Percentiles rank a stretch among this genome's conserved stretches.
Evolutionary conservation across 2,797 vertebrate species (phyloP).

Genomic region (Gallirallus australis): DNA sequence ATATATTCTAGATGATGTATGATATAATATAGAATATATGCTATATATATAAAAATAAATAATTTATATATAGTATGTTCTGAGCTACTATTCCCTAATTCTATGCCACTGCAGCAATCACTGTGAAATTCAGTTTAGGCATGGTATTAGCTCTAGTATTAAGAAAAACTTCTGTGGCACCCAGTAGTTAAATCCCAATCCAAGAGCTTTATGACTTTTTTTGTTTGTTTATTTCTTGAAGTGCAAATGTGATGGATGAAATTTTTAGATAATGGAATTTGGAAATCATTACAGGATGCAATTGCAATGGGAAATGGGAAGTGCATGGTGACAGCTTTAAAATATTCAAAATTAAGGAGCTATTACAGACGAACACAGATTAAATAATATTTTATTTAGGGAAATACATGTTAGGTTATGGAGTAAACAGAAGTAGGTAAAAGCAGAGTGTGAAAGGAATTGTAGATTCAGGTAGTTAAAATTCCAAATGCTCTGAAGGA

Average conservation of each 20-base stretch:
- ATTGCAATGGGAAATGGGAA: constrained; percentile 50
- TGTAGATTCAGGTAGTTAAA: neutral
- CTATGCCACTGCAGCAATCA: neutral
- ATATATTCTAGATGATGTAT: too few relatives aligned
- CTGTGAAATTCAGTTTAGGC: neutral
- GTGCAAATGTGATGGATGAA: constrained; percentile 54
- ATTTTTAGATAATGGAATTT: constrained; percentile 58
- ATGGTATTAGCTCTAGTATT: neutral
- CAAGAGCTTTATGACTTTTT: constrained; percentile 19
- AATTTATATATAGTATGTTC: too few relatives aligned
- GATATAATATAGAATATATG: too few relatives aligned
- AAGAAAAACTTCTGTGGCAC: neutral
- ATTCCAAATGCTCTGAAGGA: neutral
- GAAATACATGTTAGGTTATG: neutral
- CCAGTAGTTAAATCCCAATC: neutral
- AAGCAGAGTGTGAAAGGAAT: neutral
- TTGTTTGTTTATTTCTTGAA: constrained; percentile 48
- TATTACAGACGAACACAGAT: neutral
- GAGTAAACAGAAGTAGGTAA: neutral
- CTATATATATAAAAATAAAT: too few relatives aligned
- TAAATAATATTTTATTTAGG: neutral
- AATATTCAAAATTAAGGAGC: constrained; percentile 53
- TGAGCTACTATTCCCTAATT: neutral
- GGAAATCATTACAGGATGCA: constrained; percentile 61
- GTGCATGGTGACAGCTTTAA: constrained; percentile 30